These are phyloP conservation scores for Physocephala rufipes DNA, from an alignment of 2,888 invertebrate genomes.

Conservation along the genomic window DNA sequence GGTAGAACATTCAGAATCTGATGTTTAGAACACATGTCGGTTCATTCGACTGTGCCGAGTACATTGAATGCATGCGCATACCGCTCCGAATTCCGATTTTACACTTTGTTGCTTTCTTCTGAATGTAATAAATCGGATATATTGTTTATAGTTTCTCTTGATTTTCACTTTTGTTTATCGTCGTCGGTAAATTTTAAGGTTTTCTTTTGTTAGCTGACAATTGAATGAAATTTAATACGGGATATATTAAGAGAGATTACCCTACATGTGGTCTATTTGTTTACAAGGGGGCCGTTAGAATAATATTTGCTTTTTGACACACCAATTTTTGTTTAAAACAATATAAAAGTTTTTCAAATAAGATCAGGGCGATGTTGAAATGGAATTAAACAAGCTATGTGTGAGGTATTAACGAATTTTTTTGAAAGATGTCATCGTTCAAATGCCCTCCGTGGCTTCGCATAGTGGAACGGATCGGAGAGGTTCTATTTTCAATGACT, in stretches of 20 bases:
- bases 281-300: too few relatives aligned
- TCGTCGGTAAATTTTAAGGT: not conserved
- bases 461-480: not conserved
- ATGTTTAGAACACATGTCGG: not conserved
- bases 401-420: not conserved
- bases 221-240: not conserved
- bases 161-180: not conserved
- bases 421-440: not conserved
- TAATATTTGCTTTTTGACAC: too few relatives aligned
- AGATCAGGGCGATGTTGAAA: too few relatives aligned
- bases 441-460: not conserved
- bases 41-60: not conserved
- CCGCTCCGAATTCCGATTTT: constrained; percentile 9
- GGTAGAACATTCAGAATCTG: not conserved
- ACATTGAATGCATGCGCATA: not conserved
- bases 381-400: too few relatives aligned
- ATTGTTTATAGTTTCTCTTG: constrained; percentile 1
- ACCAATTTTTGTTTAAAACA: too few relatives aligned
- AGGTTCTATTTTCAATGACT: too few relatives aligned
- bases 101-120: not conserved
- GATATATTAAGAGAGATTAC: not conserved
- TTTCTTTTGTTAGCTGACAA: not conserved
- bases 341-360: too few relatives aligned
- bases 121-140: not conserved
- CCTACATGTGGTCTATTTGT: not conserved